Conservation (phyloP, 2,888 invertebrate genomes). For the Melinaea menophilus region DNA sequence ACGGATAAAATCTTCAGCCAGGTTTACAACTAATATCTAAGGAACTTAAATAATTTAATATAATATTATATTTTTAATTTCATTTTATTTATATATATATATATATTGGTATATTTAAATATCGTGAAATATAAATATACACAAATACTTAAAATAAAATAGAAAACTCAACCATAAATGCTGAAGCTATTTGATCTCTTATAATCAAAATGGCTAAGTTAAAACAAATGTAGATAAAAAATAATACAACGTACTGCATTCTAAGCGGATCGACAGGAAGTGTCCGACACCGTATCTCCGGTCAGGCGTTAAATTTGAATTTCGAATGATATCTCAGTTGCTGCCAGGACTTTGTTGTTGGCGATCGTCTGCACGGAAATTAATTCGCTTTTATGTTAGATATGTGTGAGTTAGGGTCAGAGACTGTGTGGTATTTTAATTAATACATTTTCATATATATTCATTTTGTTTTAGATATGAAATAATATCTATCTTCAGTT, state of each 20-base stretch:
- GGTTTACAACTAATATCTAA: too few relatives aligned
- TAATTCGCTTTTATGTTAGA: constrained; percentile 35
- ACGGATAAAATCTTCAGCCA: constrained; percentile 1
- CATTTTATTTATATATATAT: too few relatives aligned
- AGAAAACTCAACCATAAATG: too few relatives aligned
- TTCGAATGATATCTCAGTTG: constrained; percentile 66
- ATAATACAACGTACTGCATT: constrained; percentile 13
- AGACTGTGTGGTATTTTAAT: constrained; percentile 1
- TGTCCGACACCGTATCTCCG: constrained; percentile 63
- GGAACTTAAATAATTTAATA: too few relatives aligned
- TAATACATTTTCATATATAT: not conserved
- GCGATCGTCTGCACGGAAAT: constrained; percentile 56
- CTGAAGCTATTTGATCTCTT: too few relatives aligned
- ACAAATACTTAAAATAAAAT: too few relatives aligned
- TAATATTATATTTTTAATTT: too few relatives aligned
- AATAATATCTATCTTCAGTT: too few relatives aligned
- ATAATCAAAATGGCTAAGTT: not conserved
- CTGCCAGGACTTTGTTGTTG: constrained; percentile 54
- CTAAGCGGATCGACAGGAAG: constrained; percentile 46
- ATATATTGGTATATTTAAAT: too few relatives aligned
- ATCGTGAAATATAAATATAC: too few relatives aligned
- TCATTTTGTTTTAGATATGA: too few relatives aligned
- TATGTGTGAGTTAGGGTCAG: constrained; percentile 3
- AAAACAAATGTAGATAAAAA: constrained; percentile 4
- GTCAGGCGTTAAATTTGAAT: constrained; percentile 74